These are phyloP conservation scores for Agrotis exclamationis DNA, from an alignment of 2,888 invertebrate species.

Conservation along the genomic window DNA sequence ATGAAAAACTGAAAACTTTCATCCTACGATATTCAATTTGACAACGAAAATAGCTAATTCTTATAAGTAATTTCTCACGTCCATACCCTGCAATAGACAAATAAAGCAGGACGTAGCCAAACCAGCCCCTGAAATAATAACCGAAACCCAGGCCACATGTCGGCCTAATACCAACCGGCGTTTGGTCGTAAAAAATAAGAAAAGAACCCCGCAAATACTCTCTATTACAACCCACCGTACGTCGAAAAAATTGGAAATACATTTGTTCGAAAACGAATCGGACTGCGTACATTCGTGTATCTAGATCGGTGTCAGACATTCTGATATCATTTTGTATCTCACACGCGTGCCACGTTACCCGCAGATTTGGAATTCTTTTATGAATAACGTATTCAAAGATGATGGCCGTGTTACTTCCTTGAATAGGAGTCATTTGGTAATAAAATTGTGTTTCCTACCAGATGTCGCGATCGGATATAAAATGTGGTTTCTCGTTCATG, in stretches of 20 bases:
- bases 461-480: slow-evolving; percentile 12
- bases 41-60: slow-evolving; percentile 45
- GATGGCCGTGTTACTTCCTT: slow-evolving; percentile 43
- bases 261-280: slow-evolving; percentile 78
- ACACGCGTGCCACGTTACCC: slow-evolving; percentile 44
- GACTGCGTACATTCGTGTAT: slow-evolving; percentile 51
- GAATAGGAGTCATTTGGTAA: slow-evolving; percentile 40
- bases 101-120: slow-evolving; percentile 75
- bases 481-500: slow-evolving; percentile 16
- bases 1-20: slow-evolving; percentile 28
- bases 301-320: slow-evolving; percentile 60
- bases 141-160: slow-evolving; percentile 84
- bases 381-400: slow-evolving; percentile 57
- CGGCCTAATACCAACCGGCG: slow-evolving; percentile 84
- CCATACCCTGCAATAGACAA: slow-evolving; percentile 68
- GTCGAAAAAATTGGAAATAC: slow-evolving; percentile 84
- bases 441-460: slow-evolving; percentile 31
- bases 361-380: slow-evolving; percentile 56
- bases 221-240: slow-evolving; percentile 82
- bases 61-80: slow-evolving; percentile 61
- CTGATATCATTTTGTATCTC: slow-evolving; percentile 64
- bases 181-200: slow-evolving; percentile 87
- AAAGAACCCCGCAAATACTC: slow-evolving; percentile 86
- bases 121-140: slow-evolving; percentile 84
- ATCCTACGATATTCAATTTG: slow-evolving; percentile 67